Percentiles rank a stretch among this genome's conserved stretches.
phyloP scores from a whole-genome alignment of 2,888 invertebrate species.

The Conops quadrifasciatus region DNA sequence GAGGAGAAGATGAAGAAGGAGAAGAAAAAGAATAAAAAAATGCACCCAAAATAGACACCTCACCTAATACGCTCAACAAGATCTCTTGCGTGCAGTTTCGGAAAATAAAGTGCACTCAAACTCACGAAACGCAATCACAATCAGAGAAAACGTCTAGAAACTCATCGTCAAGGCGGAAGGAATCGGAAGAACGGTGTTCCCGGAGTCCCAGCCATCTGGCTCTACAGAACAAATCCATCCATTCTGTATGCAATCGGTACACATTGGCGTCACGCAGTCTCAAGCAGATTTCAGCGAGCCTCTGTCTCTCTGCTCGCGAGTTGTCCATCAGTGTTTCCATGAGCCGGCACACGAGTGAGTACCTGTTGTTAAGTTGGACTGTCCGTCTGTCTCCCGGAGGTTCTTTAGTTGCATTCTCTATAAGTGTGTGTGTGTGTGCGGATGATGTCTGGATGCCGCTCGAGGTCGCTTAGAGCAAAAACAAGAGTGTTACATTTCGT shows the following conservation, averaged over 20 bases:
- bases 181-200: neutral
- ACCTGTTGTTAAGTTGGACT: neutral
- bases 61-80: too few relatives aligned
- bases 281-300: neutral
- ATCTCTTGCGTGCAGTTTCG: too few relatives aligned
- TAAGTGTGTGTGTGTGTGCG: too few relatives aligned
- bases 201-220: neutral
- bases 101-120: too few relatives aligned
- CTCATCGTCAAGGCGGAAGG: too few relatives aligned
- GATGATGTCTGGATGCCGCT: conserved; percentile 21
- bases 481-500: conserved; percentile 60
- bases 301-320: neutral
- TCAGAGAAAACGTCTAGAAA: too few relatives aligned
- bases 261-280: conserved; percentile 34
- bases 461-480: conserved; percentile 11
- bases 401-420: conserved; percentile 32
- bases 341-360: neutral
- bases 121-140: too few relatives aligned
- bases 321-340: too few relatives aligned
- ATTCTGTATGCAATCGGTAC: conserved; percentile 14
- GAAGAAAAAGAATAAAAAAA: too few relatives aligned
- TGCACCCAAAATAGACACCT: too few relatives aligned
- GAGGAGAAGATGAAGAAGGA: too few relatives aligned
- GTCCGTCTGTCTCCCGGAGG: neutral
- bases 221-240: neutral